Evolutionary conservation across 1,140 invertebrate species (phyloP).

Genomic region (Argopecten irradians): DNA sequence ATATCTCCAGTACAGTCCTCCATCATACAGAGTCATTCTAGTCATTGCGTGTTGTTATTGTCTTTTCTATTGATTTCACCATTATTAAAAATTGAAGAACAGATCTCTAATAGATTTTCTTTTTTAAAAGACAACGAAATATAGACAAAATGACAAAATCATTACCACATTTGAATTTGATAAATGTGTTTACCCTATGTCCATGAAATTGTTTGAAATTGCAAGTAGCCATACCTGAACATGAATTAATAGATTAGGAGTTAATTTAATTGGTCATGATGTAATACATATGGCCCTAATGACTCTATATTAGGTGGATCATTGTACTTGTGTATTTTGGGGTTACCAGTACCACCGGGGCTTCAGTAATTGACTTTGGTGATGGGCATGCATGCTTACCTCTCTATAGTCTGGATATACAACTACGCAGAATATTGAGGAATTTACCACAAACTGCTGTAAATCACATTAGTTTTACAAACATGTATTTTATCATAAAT

Average conservation of each 20-base stretch:
- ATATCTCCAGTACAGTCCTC: neutral
- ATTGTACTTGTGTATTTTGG: neutral
- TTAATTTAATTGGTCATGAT: neutral
- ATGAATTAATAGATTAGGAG: neutral
- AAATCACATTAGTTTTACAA: neutral
- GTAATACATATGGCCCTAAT: neutral
- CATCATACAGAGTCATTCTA: neutral
- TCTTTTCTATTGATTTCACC: too few relatives aligned
- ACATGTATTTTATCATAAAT: too few relatives aligned
- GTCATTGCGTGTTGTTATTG: too few relatives aligned
- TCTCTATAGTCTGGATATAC: slow-evolving; percentile 12
- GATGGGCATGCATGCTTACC: neutral
- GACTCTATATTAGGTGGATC: neutral
- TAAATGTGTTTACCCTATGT: too few relatives aligned
- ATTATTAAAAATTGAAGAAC: too few relatives aligned
- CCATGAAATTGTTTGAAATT: too few relatives aligned
- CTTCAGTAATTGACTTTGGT: slow-evolving; percentile 2
- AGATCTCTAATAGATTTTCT: too few relatives aligned
- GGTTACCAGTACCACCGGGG: slow-evolving; percentile 6
- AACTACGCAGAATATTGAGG: neutral
- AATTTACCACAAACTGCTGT: neutral
- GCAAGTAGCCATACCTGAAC: neutral
- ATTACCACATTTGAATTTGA: too few relatives aligned
- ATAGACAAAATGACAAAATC: too few relatives aligned
- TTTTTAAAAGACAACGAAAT: too few relatives aligned